These are phyloP conservation scores for Cantharis rufa DNA, from an alignment of 2,888 invertebrate genomes.

Conservation along the genomic window DNA sequence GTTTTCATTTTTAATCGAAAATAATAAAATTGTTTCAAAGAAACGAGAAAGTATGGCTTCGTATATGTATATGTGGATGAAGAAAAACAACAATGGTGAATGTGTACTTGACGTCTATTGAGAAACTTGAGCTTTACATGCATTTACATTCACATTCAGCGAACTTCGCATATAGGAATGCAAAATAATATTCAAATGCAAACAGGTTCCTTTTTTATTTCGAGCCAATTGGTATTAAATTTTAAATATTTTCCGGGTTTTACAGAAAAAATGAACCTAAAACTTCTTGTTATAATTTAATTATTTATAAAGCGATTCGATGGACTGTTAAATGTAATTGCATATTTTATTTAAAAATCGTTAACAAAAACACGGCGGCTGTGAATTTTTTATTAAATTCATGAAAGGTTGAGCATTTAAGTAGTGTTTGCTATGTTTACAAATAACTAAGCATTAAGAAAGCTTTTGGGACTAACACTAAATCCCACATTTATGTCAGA, in stretches of 20 bases:
- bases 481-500: neutral
- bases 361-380: neutral
- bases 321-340: neutral
- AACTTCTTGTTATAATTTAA: neutral
- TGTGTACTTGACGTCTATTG: neutral
- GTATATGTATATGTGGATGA: neutral
- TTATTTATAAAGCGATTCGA: neutral
- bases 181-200: constrained; percentile 14
- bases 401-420: neutral
- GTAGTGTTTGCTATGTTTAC: neutral
- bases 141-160: neutral
- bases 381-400: neutral
- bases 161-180: constrained; percentile 6
- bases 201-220: constrained; percentile 6
- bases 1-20: neutral
- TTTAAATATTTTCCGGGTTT: neutral
- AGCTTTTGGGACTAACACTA: neutral
- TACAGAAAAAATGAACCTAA: neutral
- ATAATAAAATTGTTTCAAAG: neutral
- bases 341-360: neutral
- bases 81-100: neutral
- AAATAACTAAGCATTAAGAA: neutral
- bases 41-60: neutral
- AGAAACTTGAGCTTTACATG: neutral
- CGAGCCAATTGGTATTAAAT: neutral